Percentiles rank a stretch among this genome's conserved stretches.
These are phyloP conservation scores for Drosophila hydei DNA, from an alignment of 1,140 invertebrate genomes.

Conservation along the genomic window DNA sequence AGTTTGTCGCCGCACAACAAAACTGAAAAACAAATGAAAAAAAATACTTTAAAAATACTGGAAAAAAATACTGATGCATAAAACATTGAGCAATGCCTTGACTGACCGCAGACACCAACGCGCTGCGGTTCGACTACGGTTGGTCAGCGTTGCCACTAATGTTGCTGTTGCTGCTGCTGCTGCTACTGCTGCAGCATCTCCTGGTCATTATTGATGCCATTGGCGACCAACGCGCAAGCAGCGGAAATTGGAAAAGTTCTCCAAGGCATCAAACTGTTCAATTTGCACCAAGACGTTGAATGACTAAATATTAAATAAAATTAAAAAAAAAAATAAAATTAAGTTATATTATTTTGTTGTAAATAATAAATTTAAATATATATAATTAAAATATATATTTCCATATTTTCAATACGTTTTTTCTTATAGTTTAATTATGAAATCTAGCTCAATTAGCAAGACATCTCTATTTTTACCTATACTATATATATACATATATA, in stretches of 20 bases:
- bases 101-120: conserved; percentile 56
- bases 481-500: no score
- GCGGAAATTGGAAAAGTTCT: conserved; percentile 76
- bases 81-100: conserved; percentile 45
- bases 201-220: conserved; percentile 60
- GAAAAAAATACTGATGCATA: conserved; percentile 43
- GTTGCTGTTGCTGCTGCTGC: conserved; percentile 29
- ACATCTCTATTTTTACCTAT: no score
- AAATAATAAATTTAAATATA: no score
- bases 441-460: no score
- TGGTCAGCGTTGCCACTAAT: conserved; percentile 31
- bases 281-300: no score
- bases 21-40: background rate
- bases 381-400: no score
- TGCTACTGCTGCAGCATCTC: background rate
- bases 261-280: no score
- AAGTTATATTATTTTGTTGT: no score
- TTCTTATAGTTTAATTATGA: no score
- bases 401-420: no score
- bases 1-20: conserved; percentile 70
- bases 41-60: conserved; percentile 6
- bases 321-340: no score
- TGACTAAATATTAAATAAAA: no score
- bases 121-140: conserved; percentile 59
- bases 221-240: conserved; percentile 48